These are phyloP conservation scores for Silurus lanzhouensis DNA, from an alignment of 2,797 vertebrate genomes.

Conservation along the genomic window DNA sequence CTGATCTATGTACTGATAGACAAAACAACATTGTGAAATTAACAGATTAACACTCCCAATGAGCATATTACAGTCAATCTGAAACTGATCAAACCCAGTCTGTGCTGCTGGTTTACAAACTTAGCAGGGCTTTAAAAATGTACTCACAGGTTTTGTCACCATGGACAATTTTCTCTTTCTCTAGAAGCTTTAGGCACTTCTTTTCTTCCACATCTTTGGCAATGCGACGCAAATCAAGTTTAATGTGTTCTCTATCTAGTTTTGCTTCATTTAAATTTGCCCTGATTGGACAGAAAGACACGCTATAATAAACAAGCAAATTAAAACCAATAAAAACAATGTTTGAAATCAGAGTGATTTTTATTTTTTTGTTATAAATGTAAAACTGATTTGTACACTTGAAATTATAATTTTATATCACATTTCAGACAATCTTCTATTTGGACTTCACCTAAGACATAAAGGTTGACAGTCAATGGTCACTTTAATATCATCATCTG, in stretches of 20 bases:
- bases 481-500: no score
- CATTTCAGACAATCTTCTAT: neutral
- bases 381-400: neutral
- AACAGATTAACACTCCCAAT: neutral
- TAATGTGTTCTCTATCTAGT: conserved; percentile 79
- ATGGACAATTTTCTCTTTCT: conserved; percentile 87
- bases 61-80: neutral
- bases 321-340: neutral
- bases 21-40: neutral
- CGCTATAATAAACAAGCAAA: neutral
- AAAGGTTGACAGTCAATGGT: no score
- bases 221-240: conserved; percentile 82
- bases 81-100: neutral
- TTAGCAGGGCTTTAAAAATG: neutral
- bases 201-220: conserved; percentile 85
- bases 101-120: neutral
- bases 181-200: conserved; percentile 86
- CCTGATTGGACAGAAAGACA: conserved; percentile 62
- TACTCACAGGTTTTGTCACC: conserved; percentile 82
- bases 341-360: neutral
- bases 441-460: neutral
- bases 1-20: neutral
- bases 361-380: neutral
- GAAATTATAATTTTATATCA: neutral
- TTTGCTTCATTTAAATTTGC: conserved; percentile 88